These are phyloP conservation scores for Neotragus pygmaeus DNA, from an alignment of 2,113 vertebrate genomes.

Conservation along the genomic window DNA sequence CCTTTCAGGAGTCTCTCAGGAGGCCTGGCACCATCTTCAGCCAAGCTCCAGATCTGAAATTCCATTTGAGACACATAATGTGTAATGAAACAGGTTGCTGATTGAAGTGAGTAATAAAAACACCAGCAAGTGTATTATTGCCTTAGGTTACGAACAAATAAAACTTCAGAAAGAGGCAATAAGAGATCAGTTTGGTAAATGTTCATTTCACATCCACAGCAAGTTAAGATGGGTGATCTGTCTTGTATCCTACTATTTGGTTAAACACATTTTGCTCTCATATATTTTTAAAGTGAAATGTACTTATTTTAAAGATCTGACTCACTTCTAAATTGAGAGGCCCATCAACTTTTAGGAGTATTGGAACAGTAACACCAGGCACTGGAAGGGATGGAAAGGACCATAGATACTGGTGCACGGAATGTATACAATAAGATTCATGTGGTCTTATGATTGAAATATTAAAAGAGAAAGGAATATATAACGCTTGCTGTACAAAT, in stretches of 20 bases:
- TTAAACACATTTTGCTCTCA: not conserved
- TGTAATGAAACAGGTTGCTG: slow-evolving; percentile 13
- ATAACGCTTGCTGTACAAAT: not conserved
- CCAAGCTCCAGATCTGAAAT: not conserved
- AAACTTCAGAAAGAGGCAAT: not conserved
- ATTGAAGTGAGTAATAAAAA: slow-evolving; percentile 27
- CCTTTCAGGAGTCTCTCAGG: fast-evolving
- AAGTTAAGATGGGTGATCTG: not conserved
- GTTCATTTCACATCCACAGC: not conserved
- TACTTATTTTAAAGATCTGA: not conserved
- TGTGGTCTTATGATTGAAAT: not conserved
- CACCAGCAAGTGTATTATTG: fast-evolving
- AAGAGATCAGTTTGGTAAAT: not conserved
- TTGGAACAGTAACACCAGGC: not conserved
- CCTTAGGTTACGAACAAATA: not conserved
- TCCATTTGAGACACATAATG: not conserved
- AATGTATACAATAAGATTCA: fast-evolving
- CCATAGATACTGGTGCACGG: not conserved
- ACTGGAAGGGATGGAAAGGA: not conserved
- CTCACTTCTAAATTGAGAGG: not conserved
- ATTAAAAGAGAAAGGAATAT: not conserved
- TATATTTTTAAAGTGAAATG: not conserved
- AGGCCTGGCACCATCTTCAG: fast-evolving
- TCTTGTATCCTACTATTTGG: not conserved
- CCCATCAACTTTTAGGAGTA: not conserved